Conservation (phyloP, 1,140 invertebrate species). For the Leptinotarsa defecta region DNA sequence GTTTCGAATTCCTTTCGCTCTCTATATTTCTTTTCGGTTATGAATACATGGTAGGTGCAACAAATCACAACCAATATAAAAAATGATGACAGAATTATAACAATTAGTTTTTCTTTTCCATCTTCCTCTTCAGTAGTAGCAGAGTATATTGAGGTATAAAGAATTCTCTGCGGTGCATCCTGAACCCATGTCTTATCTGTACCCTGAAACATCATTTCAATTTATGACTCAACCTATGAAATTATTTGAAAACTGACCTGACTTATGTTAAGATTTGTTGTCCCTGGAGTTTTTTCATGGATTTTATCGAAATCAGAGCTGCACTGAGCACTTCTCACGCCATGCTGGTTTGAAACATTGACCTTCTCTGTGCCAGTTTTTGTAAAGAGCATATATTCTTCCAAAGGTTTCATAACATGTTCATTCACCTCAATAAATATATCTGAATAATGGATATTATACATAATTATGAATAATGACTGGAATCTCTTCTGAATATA, state of each 20-base stretch:
- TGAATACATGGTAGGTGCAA: slow-evolving; percentile 68
- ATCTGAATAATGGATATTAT: slow-evolving; percentile 60
- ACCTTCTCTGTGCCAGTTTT: slow-evolving; percentile 80
- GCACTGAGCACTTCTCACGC: slow-evolving; percentile 82
- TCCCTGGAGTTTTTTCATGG: slow-evolving; percentile 65
- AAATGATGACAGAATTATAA: slow-evolving; percentile 70
- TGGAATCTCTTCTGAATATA: background rate
- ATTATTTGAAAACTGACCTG: slow-evolving; percentile 57
- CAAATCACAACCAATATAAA: slow-evolving; percentile 70
- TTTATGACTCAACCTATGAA: slow-evolving; percentile 42
- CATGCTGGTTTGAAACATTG: slow-evolving; percentile 78
- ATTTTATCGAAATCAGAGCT: slow-evolving; percentile 72
- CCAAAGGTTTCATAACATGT: slow-evolving; percentile 79
- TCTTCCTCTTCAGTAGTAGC: slow-evolving; percentile 76
- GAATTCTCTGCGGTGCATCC: slow-evolving; percentile 73
- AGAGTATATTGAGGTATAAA: slow-evolving; percentile 74
- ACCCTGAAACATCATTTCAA: slow-evolving; percentile 58
- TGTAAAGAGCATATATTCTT: slow-evolving; percentile 87
- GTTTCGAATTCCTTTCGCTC: slow-evolving; percentile 69
- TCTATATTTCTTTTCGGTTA: slow-evolving; percentile 69
- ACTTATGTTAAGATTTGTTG: slow-evolving; percentile 67
- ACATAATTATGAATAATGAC: background rate
- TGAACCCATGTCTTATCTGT: slow-evolving; percentile 79
- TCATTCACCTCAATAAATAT: slow-evolving; percentile 80
- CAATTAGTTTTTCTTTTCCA: slow-evolving; percentile 72